Base-by-base conservation (phyloP, 2,888 invertebrate genomes). In the Trichogramma evanescens region DNA sequence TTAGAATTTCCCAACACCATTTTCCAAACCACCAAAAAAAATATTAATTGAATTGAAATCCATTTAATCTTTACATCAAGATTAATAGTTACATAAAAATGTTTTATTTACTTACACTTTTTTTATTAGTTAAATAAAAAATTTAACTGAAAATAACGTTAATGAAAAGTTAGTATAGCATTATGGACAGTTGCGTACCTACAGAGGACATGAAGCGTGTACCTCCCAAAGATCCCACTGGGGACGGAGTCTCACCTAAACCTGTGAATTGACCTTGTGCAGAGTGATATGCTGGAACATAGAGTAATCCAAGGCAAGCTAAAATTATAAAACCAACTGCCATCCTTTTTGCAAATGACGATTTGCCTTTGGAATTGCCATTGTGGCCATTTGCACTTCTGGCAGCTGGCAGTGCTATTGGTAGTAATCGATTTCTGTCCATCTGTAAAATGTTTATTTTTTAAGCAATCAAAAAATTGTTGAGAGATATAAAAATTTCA, bases 261-360 rank as follows among this genome's bases (percentile, higher is more conserved):
- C 74, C 72, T 70, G 70, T 69, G 58, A 72, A 68, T 65, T 76
- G 73, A 52, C 72, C 72, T 66, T 76, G 77, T 46, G 70, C 76
- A 54, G 75, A 77, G 66, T 77, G 76, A 62, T 77, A 77, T 51
- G 76, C 77, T 61, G 77, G 77, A 54, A 77, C 73, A 66, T 77
- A 77, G 5, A 77, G 69, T 57, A 77, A 65, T 56, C 74, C 76
- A 52, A 77, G 65, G 56, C 71, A 69, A 59, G 73, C 73, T 53
- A 77, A 65, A 55, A 77, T 66, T 48, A 74, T 70, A 66, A 74
- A 78, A 66, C 75, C 73, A 62, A 78, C 58, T 49, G 71, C 71
- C 54, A 77, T 64, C 61, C 76, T 70, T 59, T 70, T 70, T 38
- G 74, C 63, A 64, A 77, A 77, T n/a, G 76, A 72, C 66, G 72